Percentiles rank a stretch among this genome's conserved stretches.
Conservation (phyloP, 2,113 vertebrate genomes). For the Coreoperca whiteheadi region DNA sequence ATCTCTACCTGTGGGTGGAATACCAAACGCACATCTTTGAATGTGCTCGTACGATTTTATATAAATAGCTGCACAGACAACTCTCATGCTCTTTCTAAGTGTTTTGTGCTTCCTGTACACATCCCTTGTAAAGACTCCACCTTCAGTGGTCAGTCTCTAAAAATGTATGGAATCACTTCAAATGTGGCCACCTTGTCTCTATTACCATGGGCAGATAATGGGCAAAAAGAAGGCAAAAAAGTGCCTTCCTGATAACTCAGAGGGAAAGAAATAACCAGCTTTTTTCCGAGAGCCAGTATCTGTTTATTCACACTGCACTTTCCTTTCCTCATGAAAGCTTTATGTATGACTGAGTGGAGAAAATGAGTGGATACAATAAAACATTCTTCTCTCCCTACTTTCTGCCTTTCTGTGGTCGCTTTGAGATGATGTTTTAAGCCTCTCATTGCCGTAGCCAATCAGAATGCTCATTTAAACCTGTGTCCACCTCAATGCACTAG, state of each 20-base stretch:
- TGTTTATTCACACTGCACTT: slow-evolving; percentile 44
- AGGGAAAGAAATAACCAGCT: slow-evolving; percentile 19
- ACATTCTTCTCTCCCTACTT: background rate
- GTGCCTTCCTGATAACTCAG: no score
- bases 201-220: slow-evolving; percentile 26
- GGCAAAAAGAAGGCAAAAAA: slow-evolving; percentile 35
- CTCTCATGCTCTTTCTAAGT: slow-evolving; percentile 14
- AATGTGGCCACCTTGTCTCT: slow-evolving; percentile 15
- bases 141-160: slow-evolving; percentile 32
- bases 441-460: background rate
- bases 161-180: slow-evolving; percentile 47
- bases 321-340: slow-evolving; percentile 16
- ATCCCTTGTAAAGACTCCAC: background rate
- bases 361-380: slow-evolving; percentile 29
- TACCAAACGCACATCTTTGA: slow-evolving; percentile 38
- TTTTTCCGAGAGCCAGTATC: slow-evolving; percentile 31
- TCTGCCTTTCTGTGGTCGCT: background rate
- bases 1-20: slow-evolving; percentile 59
- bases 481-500: background rate
- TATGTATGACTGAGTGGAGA: slow-evolving; percentile 35
- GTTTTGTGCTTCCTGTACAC: background rate
- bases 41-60: slow-evolving; percentile 3
- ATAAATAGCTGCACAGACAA: slow-evolving; percentile 23
- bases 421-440: slow-evolving; percentile 1
- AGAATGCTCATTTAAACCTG: slow-evolving; percentile 27